Base-by-base conservation (phyloP, 2,113 vertebrate genomes). In the Peromyscus maniculatus region DNA sequence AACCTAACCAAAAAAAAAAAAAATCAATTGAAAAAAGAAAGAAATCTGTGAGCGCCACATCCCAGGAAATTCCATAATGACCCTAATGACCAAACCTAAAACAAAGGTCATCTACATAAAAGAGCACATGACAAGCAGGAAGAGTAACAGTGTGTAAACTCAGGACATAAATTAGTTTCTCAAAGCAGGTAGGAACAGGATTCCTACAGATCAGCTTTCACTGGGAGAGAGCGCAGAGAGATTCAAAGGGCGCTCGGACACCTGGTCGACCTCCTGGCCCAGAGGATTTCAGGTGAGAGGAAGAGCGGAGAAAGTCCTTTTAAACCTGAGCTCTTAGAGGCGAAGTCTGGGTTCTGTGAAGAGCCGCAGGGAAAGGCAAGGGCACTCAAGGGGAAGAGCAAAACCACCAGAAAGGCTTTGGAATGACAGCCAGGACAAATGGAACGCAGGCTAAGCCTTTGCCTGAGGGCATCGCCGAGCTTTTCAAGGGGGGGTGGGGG, bases 401-500 rank as follows among this genome's bases (percentile, higher is more conserved):
- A 19, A 78, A 49, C 57, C 3, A n/a, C 24, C 24, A 7, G 55
- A 57, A 92, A 84, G n/a, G 59, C 43, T 28, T 9, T 0, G 33
- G 31, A 39, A 80, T 28, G n/a, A 52, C 46, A 66, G 87, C 33
- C 26, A 52, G 91, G n/a, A 96, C 59, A 87, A 90, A 67, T 31
- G 33, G 31, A 39, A 55, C 0, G 0, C 13, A 39, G 15, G 66
- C 89, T 59, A 43, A 80, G 55, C 39, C 95, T 93, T 71, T 74
- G 69, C 93, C 86, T n/a, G 24, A 91, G 52, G 86, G 72, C 43
- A 93, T 75, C 33, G 52, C 22, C 91, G 59, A 92, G 87, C 64
- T 88, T 84, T 75, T 64, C 64, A 93, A 79, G 86, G 84, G 16
- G 36, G 9, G 33, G 3, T 22, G 12, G 8, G 3, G 74, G 28